Percentiles rank a stretch among this genome's conserved stretches.
Conservation (phyloP, 2,113 vertebrate species). For the Austrofundulus limnaeus region DNA sequence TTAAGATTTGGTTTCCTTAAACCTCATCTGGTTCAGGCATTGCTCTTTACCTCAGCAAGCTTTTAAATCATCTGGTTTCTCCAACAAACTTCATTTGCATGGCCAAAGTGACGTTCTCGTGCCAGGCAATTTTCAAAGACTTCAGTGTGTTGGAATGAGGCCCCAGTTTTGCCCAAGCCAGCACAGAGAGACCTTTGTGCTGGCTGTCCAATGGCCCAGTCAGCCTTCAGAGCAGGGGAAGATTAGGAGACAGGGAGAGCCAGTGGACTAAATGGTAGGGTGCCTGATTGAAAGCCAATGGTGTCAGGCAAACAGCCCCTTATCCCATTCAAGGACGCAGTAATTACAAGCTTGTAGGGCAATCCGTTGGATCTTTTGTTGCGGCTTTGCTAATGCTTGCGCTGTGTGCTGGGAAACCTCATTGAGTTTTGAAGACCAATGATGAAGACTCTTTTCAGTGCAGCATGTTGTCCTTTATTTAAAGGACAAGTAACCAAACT, state of each 20-base stretch:
- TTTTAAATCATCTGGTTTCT: conserved; percentile 64
- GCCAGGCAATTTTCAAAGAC: conserved; percentile 76
- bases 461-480: conserved; percentile 46
- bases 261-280: conserved; percentile 63
- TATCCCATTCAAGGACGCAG: conserved; percentile 64
- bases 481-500: conserved; percentile 21
- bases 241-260: conserved; percentile 61
- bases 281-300: conserved; percentile 62
- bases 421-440: conserved; percentile 43
- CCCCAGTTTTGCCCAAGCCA: conserved; percentile 57
- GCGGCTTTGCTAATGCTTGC: conserved; percentile 64
- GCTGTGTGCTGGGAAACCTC: conserved; percentile 55
- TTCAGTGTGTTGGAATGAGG: conserved; percentile 70
- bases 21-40: conserved; percentile 13
- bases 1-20: conserved; percentile 7
- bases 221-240: conserved; percentile 44
- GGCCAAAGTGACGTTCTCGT: conserved; percentile 45
- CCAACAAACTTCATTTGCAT: conserved; percentile 54
- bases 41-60: conserved; percentile 27
- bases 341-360: conserved; percentile 77
- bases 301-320: conserved; percentile 69
- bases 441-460: conserved; percentile 35
- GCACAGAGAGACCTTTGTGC: conserved; percentile 78
- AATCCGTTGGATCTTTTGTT: conserved; percentile 64
- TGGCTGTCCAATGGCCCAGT: conserved; percentile 59